These are phyloP conservation scores for Gortyna flavago DNA, from an alignment of 2,888 invertebrate species.

Conservation along the genomic window DNA sequence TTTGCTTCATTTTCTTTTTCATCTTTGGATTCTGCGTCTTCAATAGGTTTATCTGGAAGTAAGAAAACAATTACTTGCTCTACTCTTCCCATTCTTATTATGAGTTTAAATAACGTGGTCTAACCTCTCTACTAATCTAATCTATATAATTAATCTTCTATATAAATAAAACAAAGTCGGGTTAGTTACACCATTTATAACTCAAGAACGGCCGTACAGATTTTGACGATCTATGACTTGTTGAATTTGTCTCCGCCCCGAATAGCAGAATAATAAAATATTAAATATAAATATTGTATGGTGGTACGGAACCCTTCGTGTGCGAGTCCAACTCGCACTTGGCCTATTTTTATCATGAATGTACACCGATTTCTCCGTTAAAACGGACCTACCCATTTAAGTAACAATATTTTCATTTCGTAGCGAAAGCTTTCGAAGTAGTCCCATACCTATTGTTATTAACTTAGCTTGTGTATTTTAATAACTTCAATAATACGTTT, in stretches of 20 bases:
- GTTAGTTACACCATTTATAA: too few relatives aligned
- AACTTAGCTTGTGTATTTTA: neutral
- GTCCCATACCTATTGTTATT: neutral
- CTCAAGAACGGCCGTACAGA: too few relatives aligned
- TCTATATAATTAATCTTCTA: too few relatives aligned
- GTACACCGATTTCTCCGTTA: neutral
- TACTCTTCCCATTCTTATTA: neutral
- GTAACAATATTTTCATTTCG: neutral
- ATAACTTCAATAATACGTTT: neutral
- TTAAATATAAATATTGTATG: too few relatives aligned
- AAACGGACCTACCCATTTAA: neutral
- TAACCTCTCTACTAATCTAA: neutral
- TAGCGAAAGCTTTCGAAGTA: too few relatives aligned
- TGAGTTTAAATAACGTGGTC: neutral
- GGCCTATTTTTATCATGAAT: neutral
- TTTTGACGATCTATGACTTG: too few relatives aligned
- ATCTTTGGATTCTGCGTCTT: constrained; percentile 9
- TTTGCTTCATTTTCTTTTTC: constrained; percentile 22
- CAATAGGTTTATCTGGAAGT: constrained; percentile 35
- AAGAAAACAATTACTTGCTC: neutral
- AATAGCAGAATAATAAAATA: too few relatives aligned
- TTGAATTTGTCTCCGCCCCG: too few relatives aligned
- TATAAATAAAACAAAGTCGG: too few relatives aligned
- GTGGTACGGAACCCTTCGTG: too few relatives aligned
- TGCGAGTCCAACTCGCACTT: too few relatives aligned